Percentiles rank a stretch among this genome's conserved stretches.
Evolutionary conservation across 2,888 invertebrate species (phyloP).

Genomic region (Scaptomyza reducta): DNA sequence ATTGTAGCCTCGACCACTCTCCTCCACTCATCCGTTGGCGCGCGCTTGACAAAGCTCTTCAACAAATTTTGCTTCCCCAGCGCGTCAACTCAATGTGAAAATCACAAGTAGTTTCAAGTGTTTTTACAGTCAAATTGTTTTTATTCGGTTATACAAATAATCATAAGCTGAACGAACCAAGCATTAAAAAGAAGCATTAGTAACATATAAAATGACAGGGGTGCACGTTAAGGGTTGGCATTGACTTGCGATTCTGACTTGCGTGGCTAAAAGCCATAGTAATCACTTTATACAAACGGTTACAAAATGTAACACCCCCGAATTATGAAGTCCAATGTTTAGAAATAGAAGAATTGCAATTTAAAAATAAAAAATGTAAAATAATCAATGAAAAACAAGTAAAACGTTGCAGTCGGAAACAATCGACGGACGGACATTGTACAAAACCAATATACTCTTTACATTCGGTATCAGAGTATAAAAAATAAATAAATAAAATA

Average conservation of each 20-base stretch:
- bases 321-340: background rate
- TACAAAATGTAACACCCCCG: conserved; percentile 21
- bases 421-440: too few relatives aligned
- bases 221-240: conserved; percentile 56
- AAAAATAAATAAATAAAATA: background rate
- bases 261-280: conserved; percentile 32
- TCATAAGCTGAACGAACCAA: conserved; percentile 43
- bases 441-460: too few relatives aligned
- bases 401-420: too few relatives aligned
- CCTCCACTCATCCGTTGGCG: conserved; percentile 31
- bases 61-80: conserved; percentile 30
- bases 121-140: conserved; percentile 78
- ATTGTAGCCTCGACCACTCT: conserved; percentile 38
- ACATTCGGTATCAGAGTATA: too few relatives aligned
- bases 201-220: conserved; percentile 42
- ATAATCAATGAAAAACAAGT: too few relatives aligned
- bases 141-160: conserved; percentile 74
- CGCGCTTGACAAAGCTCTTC: conserved; percentile 36
- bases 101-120: conserved; percentile 72
- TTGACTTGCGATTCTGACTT: conserved; percentile 28
- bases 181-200: conserved; percentile 42
- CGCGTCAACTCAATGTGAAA: conserved; percentile 51
- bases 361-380: too few relatives aligned
- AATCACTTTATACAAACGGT: conserved; percentile 31
- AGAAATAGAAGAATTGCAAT: conserved; percentile 4